These are phyloP conservation scores for Epizoanthus stellaris DNA, from an alignment of 92 coral and sea anemone genomes.

Conservation along the genomic window DNA sequence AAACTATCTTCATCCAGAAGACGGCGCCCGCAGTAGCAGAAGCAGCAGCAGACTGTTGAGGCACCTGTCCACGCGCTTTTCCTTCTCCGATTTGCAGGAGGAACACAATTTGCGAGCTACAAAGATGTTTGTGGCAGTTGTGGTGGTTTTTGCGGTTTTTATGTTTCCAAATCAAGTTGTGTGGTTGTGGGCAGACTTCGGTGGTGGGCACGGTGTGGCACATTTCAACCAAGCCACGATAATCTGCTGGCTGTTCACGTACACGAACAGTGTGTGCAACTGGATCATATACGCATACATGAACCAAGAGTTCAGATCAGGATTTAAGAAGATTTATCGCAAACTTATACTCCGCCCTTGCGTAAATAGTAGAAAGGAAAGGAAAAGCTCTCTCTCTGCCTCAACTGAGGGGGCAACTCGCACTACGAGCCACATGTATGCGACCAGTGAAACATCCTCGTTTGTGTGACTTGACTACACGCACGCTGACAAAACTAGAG, in stretches of 20 bases:
- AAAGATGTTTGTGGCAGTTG: conserved; percentile 75
- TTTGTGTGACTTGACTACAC: not conserved
- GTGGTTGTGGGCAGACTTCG: conserved; percentile 91
- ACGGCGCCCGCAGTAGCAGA: not conserved
- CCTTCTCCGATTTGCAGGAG: conserved; percentile 11
- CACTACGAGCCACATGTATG: not conserved
- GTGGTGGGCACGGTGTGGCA: conserved; percentile 47
- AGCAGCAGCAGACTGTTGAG: not conserved
- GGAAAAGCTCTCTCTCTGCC: not conserved
- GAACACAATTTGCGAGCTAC: conserved; percentile 76
- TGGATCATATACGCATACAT: conserved; percentile 76
- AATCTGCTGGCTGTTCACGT: conserved; percentile 89
- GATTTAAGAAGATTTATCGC: conserved; percentile 49
- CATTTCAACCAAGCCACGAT: conserved; percentile 65
- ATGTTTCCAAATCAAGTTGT: conserved; percentile 87
- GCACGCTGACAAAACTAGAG: not conserved
- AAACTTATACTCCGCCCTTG: conserved; percentile 1
- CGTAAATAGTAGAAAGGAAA: not conserved
- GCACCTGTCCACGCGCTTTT: not conserved
- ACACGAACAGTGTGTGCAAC: conserved; percentile 80
- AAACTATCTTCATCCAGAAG: conserved; percentile 23
- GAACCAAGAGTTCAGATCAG: conserved; percentile 72
- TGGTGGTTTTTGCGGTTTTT: conserved; percentile 75
- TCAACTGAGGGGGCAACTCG: not conserved
- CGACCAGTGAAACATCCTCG: conserved; percentile 14